phyloP scores from a whole-genome alignment of 2,113 vertebrate genomes.

The Melanotaenia duboulayi region DNA sequence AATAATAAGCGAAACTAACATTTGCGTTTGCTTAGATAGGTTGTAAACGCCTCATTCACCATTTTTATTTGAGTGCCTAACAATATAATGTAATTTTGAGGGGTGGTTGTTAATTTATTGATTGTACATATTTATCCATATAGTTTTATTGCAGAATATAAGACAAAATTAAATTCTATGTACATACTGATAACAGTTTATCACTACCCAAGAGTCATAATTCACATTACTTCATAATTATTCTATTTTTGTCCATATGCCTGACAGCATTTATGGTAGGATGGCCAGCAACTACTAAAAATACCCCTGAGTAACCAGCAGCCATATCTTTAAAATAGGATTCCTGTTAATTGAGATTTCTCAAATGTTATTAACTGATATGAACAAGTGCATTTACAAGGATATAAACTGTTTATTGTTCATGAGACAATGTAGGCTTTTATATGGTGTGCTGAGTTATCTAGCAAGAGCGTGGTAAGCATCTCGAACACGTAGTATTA shows the following conservation, averaged over 20 bases:
- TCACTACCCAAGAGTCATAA: conserved; percentile 6
- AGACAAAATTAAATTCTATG: conserved; percentile 19
- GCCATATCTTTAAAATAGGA: background rate
- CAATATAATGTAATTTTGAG: background rate
- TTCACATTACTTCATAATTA: background rate
- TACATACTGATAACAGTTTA: conserved; percentile 11
- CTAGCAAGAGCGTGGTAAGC: too few species aligned
- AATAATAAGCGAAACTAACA: too few species aligned
- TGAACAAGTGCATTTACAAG: background rate
- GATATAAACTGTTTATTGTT: background rate
- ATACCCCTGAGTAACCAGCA: background rate
- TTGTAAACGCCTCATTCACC: background rate
- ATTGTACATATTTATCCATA: background rate
- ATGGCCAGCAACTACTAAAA: background rate
- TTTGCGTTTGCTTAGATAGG: background rate
- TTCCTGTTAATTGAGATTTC: background rate
- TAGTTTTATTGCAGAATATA: conserved; percentile 3
- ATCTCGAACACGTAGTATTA: too few species aligned
- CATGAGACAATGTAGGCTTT: too few species aligned
- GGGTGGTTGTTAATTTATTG: background rate
- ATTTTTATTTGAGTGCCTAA: background rate
- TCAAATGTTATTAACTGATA: background rate
- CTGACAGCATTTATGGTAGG: background rate
- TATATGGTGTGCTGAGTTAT: too few species aligned
- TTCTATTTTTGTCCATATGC: background rate